A percentile compares a stretch with the other conserved stretches of the same genome.
These are phyloP conservation scores for Macropis europaea DNA, from an alignment of 2,888 invertebrate genomes.

Conservation along the genomic window DNA sequence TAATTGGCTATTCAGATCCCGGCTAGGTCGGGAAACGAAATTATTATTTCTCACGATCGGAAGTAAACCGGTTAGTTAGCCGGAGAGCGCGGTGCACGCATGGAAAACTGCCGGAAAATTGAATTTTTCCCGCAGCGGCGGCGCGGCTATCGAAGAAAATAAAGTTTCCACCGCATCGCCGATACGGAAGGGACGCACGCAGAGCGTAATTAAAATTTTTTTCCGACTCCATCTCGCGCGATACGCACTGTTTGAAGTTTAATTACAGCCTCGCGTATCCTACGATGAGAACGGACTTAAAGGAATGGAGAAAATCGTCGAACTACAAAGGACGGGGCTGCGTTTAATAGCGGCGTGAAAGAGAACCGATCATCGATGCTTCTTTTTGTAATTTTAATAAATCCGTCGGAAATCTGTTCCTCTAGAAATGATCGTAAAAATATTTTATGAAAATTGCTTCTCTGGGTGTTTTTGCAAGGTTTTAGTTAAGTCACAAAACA, in stretches of 20 bases:
- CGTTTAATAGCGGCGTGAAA: too few species aligned
- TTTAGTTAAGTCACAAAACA: too few species aligned
- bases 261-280: constrained; percentile 26
- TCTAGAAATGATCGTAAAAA: too few species aligned
- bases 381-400: too few species aligned
- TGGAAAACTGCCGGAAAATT: constrained; percentile 52
- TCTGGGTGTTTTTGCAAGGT: too few species aligned
- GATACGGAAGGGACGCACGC: constrained; percentile 7
- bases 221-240: not conserved
- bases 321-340: too few species aligned
- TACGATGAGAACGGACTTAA: not conserved
- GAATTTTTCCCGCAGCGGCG: constrained; percentile 30
- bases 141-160: constrained; percentile 25
- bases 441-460: too few species aligned
- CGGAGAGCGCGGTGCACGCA: constrained; percentile 12
- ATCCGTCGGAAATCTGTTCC: too few species aligned
- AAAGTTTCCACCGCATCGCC: constrained; percentile 7
- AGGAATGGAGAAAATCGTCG: not conserved
- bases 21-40: constrained; percentile 23
- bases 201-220: constrained; percentile 29
- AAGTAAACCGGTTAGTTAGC: constrained; percentile 53
- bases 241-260: constrained; percentile 43
- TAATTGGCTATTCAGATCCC: constrained; percentile 47
- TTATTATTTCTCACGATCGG: constrained; percentile 54
- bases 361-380: too few species aligned